A percentile compares a stretch with the other conserved stretches of the same genome.
Evolutionary conservation across 1,140 invertebrate genomes (phyloP).

Genomic region (Chlorops oryzae): DNA sequence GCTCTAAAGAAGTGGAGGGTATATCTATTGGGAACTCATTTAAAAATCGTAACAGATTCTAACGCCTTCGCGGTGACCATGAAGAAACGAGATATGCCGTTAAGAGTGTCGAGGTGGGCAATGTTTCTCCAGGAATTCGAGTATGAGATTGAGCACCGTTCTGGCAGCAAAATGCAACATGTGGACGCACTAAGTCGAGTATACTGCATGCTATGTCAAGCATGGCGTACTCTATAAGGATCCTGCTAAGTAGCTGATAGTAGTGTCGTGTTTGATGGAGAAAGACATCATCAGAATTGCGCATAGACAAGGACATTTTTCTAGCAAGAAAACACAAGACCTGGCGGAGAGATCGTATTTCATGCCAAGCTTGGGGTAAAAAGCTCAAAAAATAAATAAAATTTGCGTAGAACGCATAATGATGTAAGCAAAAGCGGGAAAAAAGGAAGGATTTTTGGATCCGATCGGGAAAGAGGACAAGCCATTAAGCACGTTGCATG

Average conservation of each 20-base stretch:
- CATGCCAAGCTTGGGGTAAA: slow-evolving; percentile 1
- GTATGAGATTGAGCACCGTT: slow-evolving; percentile 17
- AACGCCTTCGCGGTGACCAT: slow-evolving; percentile 31
- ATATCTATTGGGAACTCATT: slow-evolving; percentile 8
- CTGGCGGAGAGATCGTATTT: slow-evolving; percentile 4
- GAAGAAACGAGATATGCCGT: slow-evolving; percentile 33
- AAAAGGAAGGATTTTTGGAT: slow-evolving; percentile 8
- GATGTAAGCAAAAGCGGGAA: neutral
- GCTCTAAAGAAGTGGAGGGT: slow-evolving; percentile 24
- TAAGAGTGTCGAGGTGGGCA: slow-evolving; percentile 30
- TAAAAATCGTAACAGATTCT: slow-evolving; percentile 25
- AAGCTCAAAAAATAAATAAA: neutral
- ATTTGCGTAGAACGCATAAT: neutral
- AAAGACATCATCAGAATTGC: slow-evolving; percentile 15
- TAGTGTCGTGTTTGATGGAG: slow-evolving; percentile 23
- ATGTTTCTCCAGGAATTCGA: slow-evolving; percentile 23
- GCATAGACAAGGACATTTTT: slow-evolving; percentile 25
- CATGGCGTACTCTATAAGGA: neutral
- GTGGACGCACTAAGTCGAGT: slow-evolving; percentile 21
- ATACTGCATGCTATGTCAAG: neutral
- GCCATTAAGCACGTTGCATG: slow-evolving; percentile 7
- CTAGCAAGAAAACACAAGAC: neutral
- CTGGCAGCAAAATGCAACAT: too few species aligned
- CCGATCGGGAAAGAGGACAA: slow-evolving; percentile 2
- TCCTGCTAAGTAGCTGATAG: slow-evolving; percentile 10